These are phyloP conservation scores for Chaetodon trifasciatus DNA, from an alignment of 2,797 vertebrate species.

Conservation along the genomic window DNA sequence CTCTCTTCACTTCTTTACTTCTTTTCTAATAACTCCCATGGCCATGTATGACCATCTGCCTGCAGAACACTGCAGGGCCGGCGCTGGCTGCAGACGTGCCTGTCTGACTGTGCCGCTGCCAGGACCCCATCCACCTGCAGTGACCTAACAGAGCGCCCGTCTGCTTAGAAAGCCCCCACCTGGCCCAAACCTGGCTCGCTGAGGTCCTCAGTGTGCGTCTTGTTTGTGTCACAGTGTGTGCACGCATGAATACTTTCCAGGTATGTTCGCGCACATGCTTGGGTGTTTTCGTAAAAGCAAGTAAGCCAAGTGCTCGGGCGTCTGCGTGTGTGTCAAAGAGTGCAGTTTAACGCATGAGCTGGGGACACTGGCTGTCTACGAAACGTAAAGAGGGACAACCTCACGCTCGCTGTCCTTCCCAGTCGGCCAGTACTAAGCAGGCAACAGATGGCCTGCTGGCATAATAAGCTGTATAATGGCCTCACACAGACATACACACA, in stretches of 20 bases:
- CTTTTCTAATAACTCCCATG: slow-evolving; percentile 44
- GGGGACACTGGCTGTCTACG: slow-evolving; percentile 58
- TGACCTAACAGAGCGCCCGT: slow-evolving; percentile 61
- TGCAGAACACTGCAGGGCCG: slow-evolving; percentile 24
- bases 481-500: slow-evolving; percentile 30
- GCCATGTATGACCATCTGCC: slow-evolving; percentile 57
- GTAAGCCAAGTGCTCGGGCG: slow-evolving; percentile 20
- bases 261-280: not conserved
- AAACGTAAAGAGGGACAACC: slow-evolving; percentile 65
- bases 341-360: slow-evolving; percentile 38
- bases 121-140: slow-evolving; percentile 62
- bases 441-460: slow-evolving; percentile 79
- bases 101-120: slow-evolving; percentile 50
- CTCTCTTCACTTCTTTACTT: slow-evolving; percentile 14
- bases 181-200: slow-evolving; percentile 27
- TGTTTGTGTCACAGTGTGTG: not conserved
- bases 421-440: slow-evolving; percentile 65
- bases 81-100: slow-evolving; percentile 32
- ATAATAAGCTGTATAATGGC: slow-evolving; percentile 68
- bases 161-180: slow-evolving; percentile 49
- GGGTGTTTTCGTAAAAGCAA: slow-evolving; percentile 17
- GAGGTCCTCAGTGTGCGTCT: slow-evolving; percentile 19
- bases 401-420: slow-evolving; percentile 61
- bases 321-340: slow-evolving; percentile 12
- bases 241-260: not conserved